Evolutionary conservation across 53 echinoderm and acorn worm genomes (phyloP), one percentile per base, ranked within the genome.

Genomic region (Patiria pectinifera): DNA sequence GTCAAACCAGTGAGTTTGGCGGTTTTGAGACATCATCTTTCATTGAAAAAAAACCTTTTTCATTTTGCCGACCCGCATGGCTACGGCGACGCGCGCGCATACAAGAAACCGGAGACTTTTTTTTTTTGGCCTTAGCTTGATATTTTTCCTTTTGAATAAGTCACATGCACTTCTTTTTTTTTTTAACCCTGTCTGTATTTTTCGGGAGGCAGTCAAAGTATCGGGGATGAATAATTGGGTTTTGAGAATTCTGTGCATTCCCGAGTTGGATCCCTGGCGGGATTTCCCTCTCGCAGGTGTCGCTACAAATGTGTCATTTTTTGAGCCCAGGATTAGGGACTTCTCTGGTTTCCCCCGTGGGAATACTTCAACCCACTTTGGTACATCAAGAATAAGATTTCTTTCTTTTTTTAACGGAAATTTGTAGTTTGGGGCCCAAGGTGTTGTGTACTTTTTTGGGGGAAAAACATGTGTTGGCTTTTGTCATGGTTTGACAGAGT

Each of bases 361-460:
- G 69, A 69, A 21, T 21, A 69, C 21, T 69, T 22, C 53, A 53
- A 5, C 53, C 53, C 53, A 53, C 6, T 53, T 53, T 53, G 53
- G 5, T 53, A 3, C 66, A 13, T 66, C 66, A 6, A 66, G 66
- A 66, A 24, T 9, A 0, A n/a, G 74, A 74, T 22, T 74, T 10
- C 19, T 69, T 69, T 15, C 16, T 69, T 69, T 69, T 69, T n/a
- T 18, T 9, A 23, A 10, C 22, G 18, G 24, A 23, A 24, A 18
- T n/a, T 23, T 74, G 74, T 74, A 23, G 74, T 66, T 11, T 47
- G 4, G 26, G 45, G 2, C 82, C 11, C n/a, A 21, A 49, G 82
- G 82, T 82, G 59, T 82, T 59, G 7, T 82, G 82, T 82, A 82
- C 82, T 82, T 82, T 58, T 53, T 8, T 15, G 79, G 45, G 47